phyloP scores from a whole-genome alignment of 2,888 invertebrate species.

The Tinea trinotella region DNA sequence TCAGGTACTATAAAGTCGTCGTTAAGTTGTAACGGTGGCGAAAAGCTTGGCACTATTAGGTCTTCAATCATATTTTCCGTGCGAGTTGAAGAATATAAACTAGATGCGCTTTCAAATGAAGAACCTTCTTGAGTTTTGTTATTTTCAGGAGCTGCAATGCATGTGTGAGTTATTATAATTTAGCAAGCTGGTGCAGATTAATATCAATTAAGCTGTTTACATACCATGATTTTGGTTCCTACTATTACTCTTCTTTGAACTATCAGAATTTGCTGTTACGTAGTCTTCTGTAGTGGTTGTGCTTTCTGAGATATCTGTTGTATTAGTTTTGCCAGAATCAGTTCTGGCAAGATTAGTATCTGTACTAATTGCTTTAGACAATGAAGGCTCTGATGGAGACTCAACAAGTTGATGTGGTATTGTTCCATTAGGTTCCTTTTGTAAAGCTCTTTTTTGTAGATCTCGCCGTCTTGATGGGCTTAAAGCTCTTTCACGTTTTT shows the following conservation, averaged over 20 bases:
- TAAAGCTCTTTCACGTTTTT: slow-evolving; percentile 63
- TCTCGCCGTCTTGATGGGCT: slow-evolving; percentile 67
- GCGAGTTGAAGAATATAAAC: slow-evolving; percentile 82
- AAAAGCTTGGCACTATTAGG: slow-evolving; percentile 73
- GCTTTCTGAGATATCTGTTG: slow-evolving; percentile 88
- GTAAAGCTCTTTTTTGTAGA: slow-evolving; percentile 50
- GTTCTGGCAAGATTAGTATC: slow-evolving; percentile 75
- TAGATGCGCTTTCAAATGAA: slow-evolving; percentile 90
- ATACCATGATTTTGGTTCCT: slow-evolving; percentile 58
- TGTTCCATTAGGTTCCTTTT: slow-evolving; percentile 56
- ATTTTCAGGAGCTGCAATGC: slow-evolving; percentile 66
- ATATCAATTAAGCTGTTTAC: background rate
- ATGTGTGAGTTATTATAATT: slow-evolving; percentile 14
- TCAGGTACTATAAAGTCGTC: slow-evolving; percentile 63
- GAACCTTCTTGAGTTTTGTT: slow-evolving; percentile 80
- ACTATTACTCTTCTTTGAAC: slow-evolving; percentile 75
- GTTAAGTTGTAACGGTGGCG: slow-evolving; percentile 69
- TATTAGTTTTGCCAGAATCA: slow-evolving; percentile 81
- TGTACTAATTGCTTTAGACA: slow-evolving; percentile 49
- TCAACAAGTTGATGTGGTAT: slow-evolving; percentile 52
- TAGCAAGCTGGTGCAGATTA: slow-evolving; percentile 19
- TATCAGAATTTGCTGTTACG: slow-evolving; percentile 87
- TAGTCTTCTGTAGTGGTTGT: slow-evolving; percentile 89
- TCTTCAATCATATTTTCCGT: slow-evolving; percentile 79
- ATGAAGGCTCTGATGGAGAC: slow-evolving; percentile 45